Evolutionary conservation across 2,797 vertebrate species (phyloP).

Genomic region (Vireo griseus): DNA sequence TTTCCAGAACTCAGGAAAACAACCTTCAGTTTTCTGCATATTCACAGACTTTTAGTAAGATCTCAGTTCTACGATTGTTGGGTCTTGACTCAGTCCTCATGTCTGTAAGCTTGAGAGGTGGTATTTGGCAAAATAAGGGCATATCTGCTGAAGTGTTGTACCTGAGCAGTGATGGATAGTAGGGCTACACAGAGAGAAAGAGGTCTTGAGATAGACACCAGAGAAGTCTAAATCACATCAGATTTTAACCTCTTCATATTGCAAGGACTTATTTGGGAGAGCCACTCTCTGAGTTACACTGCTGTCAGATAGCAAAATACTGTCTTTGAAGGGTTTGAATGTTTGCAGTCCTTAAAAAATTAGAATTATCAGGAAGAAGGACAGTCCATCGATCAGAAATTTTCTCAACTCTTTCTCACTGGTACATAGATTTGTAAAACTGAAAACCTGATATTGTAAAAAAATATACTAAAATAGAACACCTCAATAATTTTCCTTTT

Average conservation of each 20-base stretch:
- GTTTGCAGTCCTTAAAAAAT: not conserved
- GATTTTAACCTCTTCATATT: not conserved
- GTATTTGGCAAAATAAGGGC: not conserved
- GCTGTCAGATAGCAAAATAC: not conserved
- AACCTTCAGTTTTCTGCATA: not conserved
- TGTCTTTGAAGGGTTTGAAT: not conserved
- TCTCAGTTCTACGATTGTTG: not conserved
- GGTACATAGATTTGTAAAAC: not conserved
- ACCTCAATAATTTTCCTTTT: not conserved
- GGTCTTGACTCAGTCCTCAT: not conserved
- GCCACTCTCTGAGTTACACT: not conserved
- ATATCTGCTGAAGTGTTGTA: not conserved
- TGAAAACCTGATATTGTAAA: not conserved
- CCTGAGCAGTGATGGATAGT: not conserved
- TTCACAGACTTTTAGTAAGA: not conserved
- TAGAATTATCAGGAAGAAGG: not conserved
- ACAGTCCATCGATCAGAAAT: not conserved
- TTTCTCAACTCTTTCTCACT: not conserved
- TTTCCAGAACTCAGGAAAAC: not conserved
- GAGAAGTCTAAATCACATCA: not conserved
- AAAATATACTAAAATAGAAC: not conserved
- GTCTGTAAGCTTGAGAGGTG: not conserved
- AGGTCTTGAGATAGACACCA: not conserved
- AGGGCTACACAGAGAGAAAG: not conserved
- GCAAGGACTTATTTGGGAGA: not conserved